A percentile compares a stretch with the other conserved stretches of the same genome.
These are phyloP conservation scores for Cyclura pinguis DNA, from an alignment of 2,797 vertebrate genomes.

Conservation along the genomic window DNA sequence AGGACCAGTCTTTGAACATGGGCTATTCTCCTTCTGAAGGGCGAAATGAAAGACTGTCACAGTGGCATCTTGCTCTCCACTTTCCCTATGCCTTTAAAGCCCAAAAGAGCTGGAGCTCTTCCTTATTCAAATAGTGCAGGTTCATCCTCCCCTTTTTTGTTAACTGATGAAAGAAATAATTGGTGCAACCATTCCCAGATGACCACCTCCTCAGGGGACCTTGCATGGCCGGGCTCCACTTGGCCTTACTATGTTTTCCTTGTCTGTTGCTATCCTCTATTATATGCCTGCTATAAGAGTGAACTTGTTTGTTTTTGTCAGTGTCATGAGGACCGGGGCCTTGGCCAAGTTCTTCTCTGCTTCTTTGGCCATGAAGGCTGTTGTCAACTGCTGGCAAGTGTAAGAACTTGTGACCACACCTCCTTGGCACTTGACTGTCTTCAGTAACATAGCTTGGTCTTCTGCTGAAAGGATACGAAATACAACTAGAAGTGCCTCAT, in stretches of 20 bases:
- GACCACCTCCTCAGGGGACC: background rate
- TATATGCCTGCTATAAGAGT: background rate
- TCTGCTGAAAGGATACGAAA: background rate
- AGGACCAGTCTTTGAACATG: background rate
- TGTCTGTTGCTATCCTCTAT: background rate
- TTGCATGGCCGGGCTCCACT: background rate
- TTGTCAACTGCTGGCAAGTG: background rate
- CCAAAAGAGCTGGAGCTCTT: background rate
- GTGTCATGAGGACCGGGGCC: slow-evolving; percentile 20
- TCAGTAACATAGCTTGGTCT: background rate
- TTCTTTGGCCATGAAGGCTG: background rate
- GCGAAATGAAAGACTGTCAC: background rate
- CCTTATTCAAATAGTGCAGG: background rate
- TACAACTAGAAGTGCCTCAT: background rate
- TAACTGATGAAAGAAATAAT: background rate
- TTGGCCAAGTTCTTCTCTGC: slow-evolving; percentile 11
- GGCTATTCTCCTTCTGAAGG: background rate
- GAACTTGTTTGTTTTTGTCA: background rate
- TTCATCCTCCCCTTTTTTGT: background rate
- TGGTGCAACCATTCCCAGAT: background rate
- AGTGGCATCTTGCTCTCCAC: background rate
- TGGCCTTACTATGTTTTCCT: no score
- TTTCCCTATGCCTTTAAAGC: background rate
- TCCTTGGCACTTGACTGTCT: background rate
- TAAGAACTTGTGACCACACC: background rate